These are phyloP conservation scores for Lerema accius DNA, from an alignment of 1,140 invertebrate species.

Conservation along the genomic window DNA sequence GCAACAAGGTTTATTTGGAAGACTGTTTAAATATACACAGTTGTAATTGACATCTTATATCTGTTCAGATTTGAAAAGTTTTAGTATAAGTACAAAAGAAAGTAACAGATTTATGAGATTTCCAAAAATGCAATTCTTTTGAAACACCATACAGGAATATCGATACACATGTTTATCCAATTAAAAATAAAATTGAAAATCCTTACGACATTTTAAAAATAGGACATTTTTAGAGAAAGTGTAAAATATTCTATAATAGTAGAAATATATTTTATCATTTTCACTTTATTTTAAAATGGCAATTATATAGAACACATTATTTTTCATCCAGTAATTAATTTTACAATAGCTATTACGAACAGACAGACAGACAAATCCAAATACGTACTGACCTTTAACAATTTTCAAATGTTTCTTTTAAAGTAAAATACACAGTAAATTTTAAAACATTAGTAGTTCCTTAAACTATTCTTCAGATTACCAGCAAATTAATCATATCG, in stretches of 20 bases:
- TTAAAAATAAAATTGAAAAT: neutral
- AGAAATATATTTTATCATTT: neutral
- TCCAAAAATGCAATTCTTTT: neutral
- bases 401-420: neutral
- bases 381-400: neutral
- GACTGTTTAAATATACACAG: constrained; percentile 17
- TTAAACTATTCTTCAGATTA: constrained; percentile 13
- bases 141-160: neutral
- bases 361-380: constrained; percentile 10
- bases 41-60: constrained; percentile 18
- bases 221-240: neutral
- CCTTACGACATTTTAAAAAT: neutral
- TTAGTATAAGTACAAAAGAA: neutral
- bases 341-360: neutral
- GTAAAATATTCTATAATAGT: neutral
- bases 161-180: neutral
- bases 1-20: constrained; percentile 26
- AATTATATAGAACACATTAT: constrained; percentile 10
- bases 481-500: constrained; percentile 25
- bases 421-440: neutral
- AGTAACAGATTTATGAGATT: neutral
- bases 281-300: constrained; percentile 5
- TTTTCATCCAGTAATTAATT: neutral
- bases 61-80: neutral
- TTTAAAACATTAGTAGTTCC: neutral